Base-by-base conservation (phyloP, 1,140 invertebrate species). In the Caenorhabditis latens region DNA sequence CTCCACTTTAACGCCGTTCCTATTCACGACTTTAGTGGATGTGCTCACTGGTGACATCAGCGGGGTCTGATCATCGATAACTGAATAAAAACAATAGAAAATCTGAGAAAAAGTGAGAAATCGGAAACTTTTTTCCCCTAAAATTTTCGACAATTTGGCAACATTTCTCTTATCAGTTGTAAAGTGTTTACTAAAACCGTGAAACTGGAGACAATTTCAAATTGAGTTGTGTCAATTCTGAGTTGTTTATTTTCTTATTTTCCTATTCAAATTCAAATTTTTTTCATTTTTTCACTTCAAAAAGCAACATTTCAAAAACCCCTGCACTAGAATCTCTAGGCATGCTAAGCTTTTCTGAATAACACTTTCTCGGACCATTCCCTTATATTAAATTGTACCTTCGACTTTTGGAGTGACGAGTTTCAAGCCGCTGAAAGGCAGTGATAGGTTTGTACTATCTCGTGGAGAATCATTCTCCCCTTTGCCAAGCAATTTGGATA, bases 1-100 rank as follows among this genome's bases (percentile, higher is more conserved):
- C 13, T 79, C 71, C n/a, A 53, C 14, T 32, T 79, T 79, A 24
- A 79, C 24, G 7, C 46, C 46, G 53, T 16, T 50, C 13, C 71
- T 16, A 13, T 79, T 46, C n/a, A 79, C 13, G 8, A 19, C 24
- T 6, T 14, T 21, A 0, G 13, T n/a, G 4, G 71, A 50, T 32
- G 71, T 79, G n/a, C 46, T 79, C n/a, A 32, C 71, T 14, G 71
- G 71, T 50, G 71, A 79, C 46, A 79, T 79, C 71, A 79, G n/a
- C 4, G 71, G 71, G 24, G 71, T 24, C 6, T 71, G 65, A 4
- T 79, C 71, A 42, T 79, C 71, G 9, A 24, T 21, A 50, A 79
- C 71, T 79, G 46, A 24, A 50, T n/a, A 53, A 21, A 58, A 21
- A 58, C 16, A 58, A 21, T n/a, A 21, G 8, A 13, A 21, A 21